A percentile compares a stretch with the other conserved stretches of the same genome.
Evolutionary conservation across 1,140 invertebrate genomes (phyloP).

Genomic region (Ceratina australensis): DNA sequence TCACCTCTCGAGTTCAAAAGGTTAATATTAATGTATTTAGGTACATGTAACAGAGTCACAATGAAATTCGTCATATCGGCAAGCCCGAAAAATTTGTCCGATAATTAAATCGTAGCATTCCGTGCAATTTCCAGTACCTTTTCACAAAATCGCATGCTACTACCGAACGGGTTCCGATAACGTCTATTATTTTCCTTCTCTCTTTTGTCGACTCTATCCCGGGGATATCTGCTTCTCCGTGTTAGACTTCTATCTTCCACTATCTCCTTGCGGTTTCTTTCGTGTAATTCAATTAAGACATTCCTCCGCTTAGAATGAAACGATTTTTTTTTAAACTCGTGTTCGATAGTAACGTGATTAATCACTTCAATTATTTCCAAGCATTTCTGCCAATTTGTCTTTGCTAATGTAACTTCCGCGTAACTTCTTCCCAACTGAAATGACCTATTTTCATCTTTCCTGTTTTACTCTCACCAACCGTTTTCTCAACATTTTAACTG

Average conservation of each 20-base stretch:
- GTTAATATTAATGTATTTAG: no score
- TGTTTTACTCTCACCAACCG: no score
- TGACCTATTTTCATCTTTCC: no score
- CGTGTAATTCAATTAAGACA: conserved; percentile 37
- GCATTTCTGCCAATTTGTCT: background rate
- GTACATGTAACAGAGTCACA: background rate
- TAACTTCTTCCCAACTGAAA: no score
- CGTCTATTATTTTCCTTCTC: conserved; percentile 26
- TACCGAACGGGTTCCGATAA: conserved; percentile 38
- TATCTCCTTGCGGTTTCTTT: background rate
- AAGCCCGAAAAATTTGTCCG: background rate
- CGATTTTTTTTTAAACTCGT: background rate
- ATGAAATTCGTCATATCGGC: no score
- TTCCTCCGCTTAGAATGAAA: conserved; percentile 1
- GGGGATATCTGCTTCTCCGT: conserved; percentile 12
- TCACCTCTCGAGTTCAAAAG: no score
- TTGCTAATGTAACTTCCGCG: no score
- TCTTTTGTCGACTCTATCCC: conserved; percentile 18
- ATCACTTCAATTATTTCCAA: background rate
- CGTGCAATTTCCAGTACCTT: conserved; percentile 16
- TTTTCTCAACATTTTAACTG: no score
- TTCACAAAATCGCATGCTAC: conserved; percentile 6
- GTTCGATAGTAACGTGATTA: background rate
- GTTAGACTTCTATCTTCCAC: conserved; percentile 17
- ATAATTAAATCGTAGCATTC: conserved; percentile 8